A percentile compares a stretch with the other conserved stretches of the same genome.
Evolutionary conservation across 2,113 vertebrate species (phyloP).

Genomic region (Planiliza haematocheilus): DNA sequence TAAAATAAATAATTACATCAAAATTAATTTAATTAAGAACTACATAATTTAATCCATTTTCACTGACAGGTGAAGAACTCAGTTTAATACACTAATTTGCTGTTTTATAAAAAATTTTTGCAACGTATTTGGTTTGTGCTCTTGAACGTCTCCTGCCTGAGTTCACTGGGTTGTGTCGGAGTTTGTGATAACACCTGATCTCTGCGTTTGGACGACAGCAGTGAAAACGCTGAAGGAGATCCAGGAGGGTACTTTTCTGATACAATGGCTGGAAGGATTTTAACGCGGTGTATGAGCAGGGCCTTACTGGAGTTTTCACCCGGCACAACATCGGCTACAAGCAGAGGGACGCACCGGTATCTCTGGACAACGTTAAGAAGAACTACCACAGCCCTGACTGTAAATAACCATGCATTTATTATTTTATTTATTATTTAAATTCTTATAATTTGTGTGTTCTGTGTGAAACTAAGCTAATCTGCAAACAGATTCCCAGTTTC

Average conservation of each 20-base stretch:
- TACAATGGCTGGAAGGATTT: slow-evolving; percentile 33
- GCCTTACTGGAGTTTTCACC: slow-evolving; percentile 13
- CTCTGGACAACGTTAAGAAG: slow-evolving; percentile 28
- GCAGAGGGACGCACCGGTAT: neutral
- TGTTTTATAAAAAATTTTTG: neutral
- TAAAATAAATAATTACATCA: too few relatives aligned
- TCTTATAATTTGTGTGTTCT: neutral
- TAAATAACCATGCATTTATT: slow-evolving; percentile 35
- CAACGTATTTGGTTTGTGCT: neutral
- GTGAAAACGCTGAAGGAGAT: too few relatives aligned
- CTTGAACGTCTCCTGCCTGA: slow-evolving; percentile 23
- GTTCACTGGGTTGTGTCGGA: rapidly evolving
- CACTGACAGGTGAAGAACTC: too few relatives aligned
- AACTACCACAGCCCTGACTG: slow-evolving; percentile 20
- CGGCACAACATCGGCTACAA: neutral
- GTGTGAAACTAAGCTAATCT: too few relatives aligned
- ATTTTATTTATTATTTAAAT: neutral
- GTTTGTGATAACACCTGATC: too few relatives aligned
- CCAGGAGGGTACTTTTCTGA: too few relatives aligned
- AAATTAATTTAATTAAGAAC: too few relatives aligned
- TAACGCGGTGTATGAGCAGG: slow-evolving; percentile 8
- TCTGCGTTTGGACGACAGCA: too few relatives aligned
- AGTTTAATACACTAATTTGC: too few relatives aligned
- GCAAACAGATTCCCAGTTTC: too few relatives aligned
- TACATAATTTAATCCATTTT: too few relatives aligned